Evolutionary conservation across 2,888 invertebrate species (phyloP), one percentile per base, ranked within the genome.

Genomic region (Cerastis leucographa): DNA sequence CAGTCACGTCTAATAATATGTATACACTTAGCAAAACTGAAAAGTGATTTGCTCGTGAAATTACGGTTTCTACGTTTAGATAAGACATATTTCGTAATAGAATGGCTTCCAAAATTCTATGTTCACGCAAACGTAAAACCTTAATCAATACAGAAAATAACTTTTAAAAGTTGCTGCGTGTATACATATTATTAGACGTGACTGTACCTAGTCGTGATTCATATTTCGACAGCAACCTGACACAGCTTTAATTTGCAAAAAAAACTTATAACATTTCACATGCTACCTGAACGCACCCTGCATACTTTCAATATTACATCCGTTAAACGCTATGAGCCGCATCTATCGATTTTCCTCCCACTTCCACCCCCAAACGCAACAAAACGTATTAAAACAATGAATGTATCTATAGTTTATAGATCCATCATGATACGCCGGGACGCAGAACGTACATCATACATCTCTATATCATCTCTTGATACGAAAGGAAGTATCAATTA

Each of bases 401-500:
- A 51, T 6, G 65, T 29, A 35, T 19, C 5, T 19, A 35, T 2
- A 35, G 35, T 14, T n/a, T 42, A 42, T 17, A 42, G 7, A 49
- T 61, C 35, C 22, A 44, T 68, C 61, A 78, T 54, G 4, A 40
- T 25, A 29, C 29, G 42, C 19, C 6, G 11, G 49, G 19, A 19
- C 61, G 61, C 9, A 61, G 8, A 29, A 49, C 49, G 62, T 49
- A 51, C 25, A 78, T 51, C 59, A 78, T 61, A 19, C 35, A 25
- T n/a, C 25, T 44, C 44, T 49, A 35, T 56, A 68, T 59, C 49
- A 54, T 71, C 56, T 59, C 29, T 49, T 59, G 22, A 65, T 59
- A 59, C 42, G 29, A 64, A 73, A 67, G n/a, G 40, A 64, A 68
- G 67, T 64, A 74, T 78, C 68, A 78, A 69, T 82, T 82, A 74